phyloP scores from a whole-genome alignment of 2,888 invertebrate species.

The Lochmaea capreae region DNA sequence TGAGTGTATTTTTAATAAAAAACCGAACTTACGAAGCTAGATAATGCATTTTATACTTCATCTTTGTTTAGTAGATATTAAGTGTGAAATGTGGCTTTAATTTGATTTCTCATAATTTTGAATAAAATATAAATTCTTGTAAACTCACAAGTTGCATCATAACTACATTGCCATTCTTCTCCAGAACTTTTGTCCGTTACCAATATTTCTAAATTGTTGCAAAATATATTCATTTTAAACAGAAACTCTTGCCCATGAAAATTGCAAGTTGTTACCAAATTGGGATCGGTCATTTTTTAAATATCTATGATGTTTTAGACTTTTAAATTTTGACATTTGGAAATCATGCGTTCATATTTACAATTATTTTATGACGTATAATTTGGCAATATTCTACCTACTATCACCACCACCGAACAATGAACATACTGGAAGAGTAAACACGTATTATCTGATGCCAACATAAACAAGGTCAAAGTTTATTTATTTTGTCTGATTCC shows the following conservation, averaged over 20 bases:
- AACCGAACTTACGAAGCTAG: not conserved
- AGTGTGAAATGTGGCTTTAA: too few species aligned
- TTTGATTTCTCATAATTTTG: too few species aligned
- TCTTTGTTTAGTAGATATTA: too few species aligned
- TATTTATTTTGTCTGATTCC: too few species aligned
- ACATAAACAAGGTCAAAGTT: too few species aligned
- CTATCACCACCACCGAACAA: too few species aligned
- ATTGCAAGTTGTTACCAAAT: slow-evolving; percentile 65
- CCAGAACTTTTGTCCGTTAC: slow-evolving; percentile 68
- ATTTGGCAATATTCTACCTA: not conserved
- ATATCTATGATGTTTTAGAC: slow-evolving; percentile 21
- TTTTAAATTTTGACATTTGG: slow-evolving; percentile 42
- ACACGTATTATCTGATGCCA: too few species aligned
- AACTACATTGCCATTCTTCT: slow-evolving; percentile 70
- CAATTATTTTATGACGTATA: slow-evolving; percentile 26
- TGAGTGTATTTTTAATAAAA: too few species aligned
- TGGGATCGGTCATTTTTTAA: slow-evolving; percentile 59
- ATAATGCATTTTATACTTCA: too few species aligned
- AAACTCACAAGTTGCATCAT: slow-evolving; percentile 66
- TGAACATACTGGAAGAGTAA: too few species aligned
- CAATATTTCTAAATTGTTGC: slow-evolving; percentile 65
- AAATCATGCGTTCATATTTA: not conserved
- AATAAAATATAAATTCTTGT: too few species aligned
- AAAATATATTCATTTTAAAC: slow-evolving; percentile 65
- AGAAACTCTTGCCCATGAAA: slow-evolving; percentile 67